A percentile compares a stretch with the other conserved stretches of the same genome.
Evolutionary conservation across 2,113 vertebrate genomes (phyloP).

Genomic region (Oreochromis niloticus): DNA sequence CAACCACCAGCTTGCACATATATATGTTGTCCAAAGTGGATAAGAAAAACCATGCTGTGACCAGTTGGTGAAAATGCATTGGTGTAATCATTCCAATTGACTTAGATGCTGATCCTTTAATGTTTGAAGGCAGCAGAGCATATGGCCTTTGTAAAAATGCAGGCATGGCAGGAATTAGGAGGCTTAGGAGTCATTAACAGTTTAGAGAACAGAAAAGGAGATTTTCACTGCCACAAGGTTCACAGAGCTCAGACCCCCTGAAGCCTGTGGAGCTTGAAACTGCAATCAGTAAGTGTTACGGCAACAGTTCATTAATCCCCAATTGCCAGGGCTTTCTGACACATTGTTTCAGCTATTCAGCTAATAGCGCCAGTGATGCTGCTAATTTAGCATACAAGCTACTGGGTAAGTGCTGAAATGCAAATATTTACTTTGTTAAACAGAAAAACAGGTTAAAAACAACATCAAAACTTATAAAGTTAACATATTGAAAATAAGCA

Average conservation of each 20-base stretch:
- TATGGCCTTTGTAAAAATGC: conserved; percentile 18
- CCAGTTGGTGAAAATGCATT: not conserved
- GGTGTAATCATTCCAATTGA: conserved; percentile 15
- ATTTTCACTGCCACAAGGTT: conserved; percentile 27
- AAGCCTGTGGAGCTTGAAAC: not conserved
- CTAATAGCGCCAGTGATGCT: not conserved
- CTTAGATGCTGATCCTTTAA: conserved; percentile 39
- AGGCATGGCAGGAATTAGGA: conserved; percentile 13
- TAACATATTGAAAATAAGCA: not conserved
- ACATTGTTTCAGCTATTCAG: not conserved
- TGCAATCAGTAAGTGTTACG: not conserved
- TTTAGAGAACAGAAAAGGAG: conserved; percentile 56
- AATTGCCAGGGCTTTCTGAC: not conserved
- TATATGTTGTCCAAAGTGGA: not conserved
- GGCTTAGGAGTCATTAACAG: conserved; percentile 47
- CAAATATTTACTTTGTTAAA: not conserved
- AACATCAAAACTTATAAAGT: not conserved
- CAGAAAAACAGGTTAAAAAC: not conserved
- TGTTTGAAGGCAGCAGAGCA: conserved; percentile 36
- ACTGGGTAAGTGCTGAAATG: not conserved
- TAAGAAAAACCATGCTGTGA: not conserved
- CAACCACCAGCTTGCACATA: not conserved
- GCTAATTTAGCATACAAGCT: not conserved
- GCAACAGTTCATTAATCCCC: conserved; percentile 13
- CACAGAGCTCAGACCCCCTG: not conserved